Conservation (phyloP, 2,113 vertebrate species). For the Perognathus longimembris region DNA sequence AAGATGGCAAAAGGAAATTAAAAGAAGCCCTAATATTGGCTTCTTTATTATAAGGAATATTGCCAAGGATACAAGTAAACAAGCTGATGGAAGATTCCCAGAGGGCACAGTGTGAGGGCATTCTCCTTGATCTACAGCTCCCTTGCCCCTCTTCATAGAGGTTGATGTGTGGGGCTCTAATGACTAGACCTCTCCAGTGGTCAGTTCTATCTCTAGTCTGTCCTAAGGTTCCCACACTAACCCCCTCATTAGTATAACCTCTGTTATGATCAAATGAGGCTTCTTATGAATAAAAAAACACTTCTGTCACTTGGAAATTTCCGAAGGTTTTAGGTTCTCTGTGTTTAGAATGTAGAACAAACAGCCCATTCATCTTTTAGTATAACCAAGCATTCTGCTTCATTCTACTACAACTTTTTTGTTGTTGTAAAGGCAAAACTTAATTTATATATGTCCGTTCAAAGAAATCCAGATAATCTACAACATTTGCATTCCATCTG, state of each 20-base stretch:
- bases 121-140: not conserved
- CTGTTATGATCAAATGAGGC: not conserved
- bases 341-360: not conserved
- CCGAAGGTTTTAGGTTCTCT: not conserved
- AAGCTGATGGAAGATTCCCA: not conserved
- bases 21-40: not conserved
- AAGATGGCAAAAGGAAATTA: not conserved
- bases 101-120: not conserved
- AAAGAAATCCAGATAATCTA: not conserved
- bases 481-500: not conserved
- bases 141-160: not conserved
- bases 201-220: not conserved
- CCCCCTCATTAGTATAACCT: not conserved
- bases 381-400: not conserved
- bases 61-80: not conserved
- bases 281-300: not conserved
- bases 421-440: no score
- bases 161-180: not conserved
- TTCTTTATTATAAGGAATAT: not conserved
- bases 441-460: no score
- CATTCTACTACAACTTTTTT: no score
- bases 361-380: not conserved
- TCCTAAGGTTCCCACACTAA: not conserved
- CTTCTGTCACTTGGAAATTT: not conserved
- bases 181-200: not conserved